A percentile compares a stretch with the other conserved stretches of the same genome.
Evolutionary conservation across 2,113 vertebrate species (phyloP).

Genomic region (Hypocryptadius cinnamomeus): DNA sequence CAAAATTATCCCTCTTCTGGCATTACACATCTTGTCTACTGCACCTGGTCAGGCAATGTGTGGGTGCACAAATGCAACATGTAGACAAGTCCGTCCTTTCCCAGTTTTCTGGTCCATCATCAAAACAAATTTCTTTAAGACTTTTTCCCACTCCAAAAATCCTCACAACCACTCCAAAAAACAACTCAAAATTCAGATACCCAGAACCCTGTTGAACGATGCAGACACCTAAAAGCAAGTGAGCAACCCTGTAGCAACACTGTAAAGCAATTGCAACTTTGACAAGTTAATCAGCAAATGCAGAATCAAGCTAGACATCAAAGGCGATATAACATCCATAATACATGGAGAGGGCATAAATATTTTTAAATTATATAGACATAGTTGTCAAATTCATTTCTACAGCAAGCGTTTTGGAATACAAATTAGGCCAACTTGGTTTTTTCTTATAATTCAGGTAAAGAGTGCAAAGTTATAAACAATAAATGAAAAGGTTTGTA

Average conservation of each 20-base stretch:
- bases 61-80: too few relatives aligned
- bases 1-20: not conserved
- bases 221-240: not conserved
- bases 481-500: not conserved
- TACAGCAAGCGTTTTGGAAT: not conserved
- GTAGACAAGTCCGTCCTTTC: accelerated
- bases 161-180: not conserved
- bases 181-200: not conserved
- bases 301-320: not conserved
- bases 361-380: not conserved
- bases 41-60: not conserved
- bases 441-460: not conserved
- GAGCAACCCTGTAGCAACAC: not conserved
- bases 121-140: not conserved
- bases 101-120: not conserved
- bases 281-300: slow-evolving; percentile 5
- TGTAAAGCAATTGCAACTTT: not conserved
- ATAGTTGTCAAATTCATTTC: slow-evolving; percentile 1
- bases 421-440: not conserved
- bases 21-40: not conserved
- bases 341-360: not conserved
- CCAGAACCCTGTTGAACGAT: not conserved
- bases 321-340: not conserved
- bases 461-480: not conserved
- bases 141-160: not conserved